Evolutionary conservation across 1,140 invertebrate genomes (phyloP).

Genomic region (Drosophila nasuta): DNA sequence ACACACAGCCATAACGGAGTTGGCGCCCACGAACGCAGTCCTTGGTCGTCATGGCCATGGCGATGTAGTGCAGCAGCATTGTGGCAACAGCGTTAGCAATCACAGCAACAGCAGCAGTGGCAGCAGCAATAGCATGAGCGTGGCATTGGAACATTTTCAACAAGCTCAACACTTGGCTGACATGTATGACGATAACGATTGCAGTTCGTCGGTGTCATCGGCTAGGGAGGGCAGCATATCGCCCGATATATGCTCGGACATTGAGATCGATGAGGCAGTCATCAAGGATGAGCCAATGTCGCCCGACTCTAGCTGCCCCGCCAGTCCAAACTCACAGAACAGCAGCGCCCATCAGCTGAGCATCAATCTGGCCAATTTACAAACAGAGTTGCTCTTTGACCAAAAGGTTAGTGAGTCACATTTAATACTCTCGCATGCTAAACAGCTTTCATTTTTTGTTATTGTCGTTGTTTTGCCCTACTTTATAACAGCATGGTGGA

Average conservation of each 20-base stretch:
- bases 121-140: conserved; percentile 9
- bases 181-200: conserved; percentile 73
- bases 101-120: conserved; percentile 5
- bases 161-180: conserved; percentile 70
- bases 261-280: conserved; percentile 85
- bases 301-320: conserved; percentile 88
- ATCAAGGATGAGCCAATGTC: conserved; percentile 91
- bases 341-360: conserved; percentile 69
- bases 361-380: conserved; percentile 85
- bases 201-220: conserved; percentile 71
- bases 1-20: conserved; percentile 50
- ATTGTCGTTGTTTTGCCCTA: no score
- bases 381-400: conserved; percentile 77
- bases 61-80: conserved; percentile 22
- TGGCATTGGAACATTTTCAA: conserved; percentile 62
- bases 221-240: conserved; percentile 76
- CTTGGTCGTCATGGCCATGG: conserved; percentile 29
- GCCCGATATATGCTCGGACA: conserved; percentile 79
- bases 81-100: conserved; percentile 24
- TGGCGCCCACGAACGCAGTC: conserved; percentile 24
- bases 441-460: background rate
- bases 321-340: conserved; percentile 85
- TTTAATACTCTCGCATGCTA: background rate
- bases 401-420: conserved; percentile 64
- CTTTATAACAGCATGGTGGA: conserved; percentile 57